Conservation (phyloP, 2,888 invertebrate species). For the Ectemnius lituratus region DNA sequence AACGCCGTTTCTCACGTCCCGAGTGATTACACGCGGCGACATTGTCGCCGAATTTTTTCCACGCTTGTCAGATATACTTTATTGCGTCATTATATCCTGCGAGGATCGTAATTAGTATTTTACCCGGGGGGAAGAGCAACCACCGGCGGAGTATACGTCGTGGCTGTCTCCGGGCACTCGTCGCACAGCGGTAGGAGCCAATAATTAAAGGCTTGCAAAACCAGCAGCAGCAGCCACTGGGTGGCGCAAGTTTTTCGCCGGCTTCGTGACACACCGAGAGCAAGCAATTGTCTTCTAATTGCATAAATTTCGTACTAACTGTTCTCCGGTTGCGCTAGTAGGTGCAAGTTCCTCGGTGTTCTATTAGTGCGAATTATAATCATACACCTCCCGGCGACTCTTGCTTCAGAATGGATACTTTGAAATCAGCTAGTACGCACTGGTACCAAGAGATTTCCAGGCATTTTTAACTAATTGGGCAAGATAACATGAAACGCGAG, state of each 20-base stretch:
- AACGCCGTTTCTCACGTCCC: no score
- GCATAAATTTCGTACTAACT: not conserved
- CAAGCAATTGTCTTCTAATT: not conserved
- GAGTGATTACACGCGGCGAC: no score
- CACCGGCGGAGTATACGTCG: conserved; percentile 6
- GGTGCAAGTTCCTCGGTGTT: no score
- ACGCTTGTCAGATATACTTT: conserved; percentile 6
- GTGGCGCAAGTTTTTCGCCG: conserved; percentile 1
- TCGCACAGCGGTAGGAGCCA: conserved; percentile 35
- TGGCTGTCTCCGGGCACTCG: not conserved
- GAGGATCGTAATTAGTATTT: conserved; percentile 9
- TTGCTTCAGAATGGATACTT: no score
- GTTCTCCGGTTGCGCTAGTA: no score
- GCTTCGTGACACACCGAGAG: not conserved
- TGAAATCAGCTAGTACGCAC: no score
- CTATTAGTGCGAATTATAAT: no score
- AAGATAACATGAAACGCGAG: no score
- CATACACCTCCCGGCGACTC: no score
- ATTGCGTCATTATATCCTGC: not conserved
- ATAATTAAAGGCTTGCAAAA: conserved; percentile 35
- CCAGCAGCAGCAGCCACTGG: not conserved
- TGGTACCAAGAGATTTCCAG: no score
- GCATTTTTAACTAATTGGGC: no score
- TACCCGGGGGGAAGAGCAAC: not conserved
- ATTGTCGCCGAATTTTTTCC: not conserved